Evolutionary conservation across 1,140 invertebrate species (phyloP).

Genomic region (Globodera rostochiensis): DNA sequence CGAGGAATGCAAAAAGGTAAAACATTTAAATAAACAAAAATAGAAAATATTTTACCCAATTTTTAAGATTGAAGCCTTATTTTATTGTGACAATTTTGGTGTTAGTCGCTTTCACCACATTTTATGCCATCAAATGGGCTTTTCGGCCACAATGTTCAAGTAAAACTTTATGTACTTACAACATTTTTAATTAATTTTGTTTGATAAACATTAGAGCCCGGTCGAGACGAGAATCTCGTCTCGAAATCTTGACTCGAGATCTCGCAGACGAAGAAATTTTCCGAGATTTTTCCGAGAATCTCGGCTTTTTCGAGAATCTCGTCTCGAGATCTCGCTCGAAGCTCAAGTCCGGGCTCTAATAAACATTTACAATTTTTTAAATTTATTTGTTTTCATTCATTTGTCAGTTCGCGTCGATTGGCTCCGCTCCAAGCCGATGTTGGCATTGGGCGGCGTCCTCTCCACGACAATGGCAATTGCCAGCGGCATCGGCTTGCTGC

Average conservation of each 20-base stretch:
- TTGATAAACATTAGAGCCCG: no score
- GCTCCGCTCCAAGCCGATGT: slow-evolving; percentile 60
- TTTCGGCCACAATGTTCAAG: slow-evolving; percentile 36
- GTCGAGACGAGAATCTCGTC: no score
- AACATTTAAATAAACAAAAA: slow-evolving; percentile 9
- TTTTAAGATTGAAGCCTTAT: slow-evolving; percentile 56
- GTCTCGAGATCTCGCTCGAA: no score
- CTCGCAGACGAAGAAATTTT: no score
- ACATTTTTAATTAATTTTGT: background rate
- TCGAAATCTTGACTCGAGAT: no score
- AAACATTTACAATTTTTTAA: no score
- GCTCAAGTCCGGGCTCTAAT: no score
- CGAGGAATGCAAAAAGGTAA: slow-evolving; percentile 58
- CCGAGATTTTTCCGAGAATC: no score
- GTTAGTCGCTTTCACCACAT: slow-evolving; percentile 59
- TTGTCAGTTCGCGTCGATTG: slow-evolving; percentile 57
- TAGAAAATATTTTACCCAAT: background rate
- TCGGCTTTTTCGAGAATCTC: no score
- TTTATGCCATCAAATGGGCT: slow-evolving; percentile 64
- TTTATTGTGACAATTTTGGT: slow-evolving; percentile 63
- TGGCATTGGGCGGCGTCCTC: slow-evolving; percentile 73
- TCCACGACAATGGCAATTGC: slow-evolving; percentile 86
- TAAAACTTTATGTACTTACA: slow-evolving; percentile 7
- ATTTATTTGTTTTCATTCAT: slow-evolving; percentile 6
- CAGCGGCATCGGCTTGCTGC: slow-evolving; percentile 85